phyloP scores from a whole-genome alignment of 2,113 vertebrate species.

The Silurus asotus region DNA sequence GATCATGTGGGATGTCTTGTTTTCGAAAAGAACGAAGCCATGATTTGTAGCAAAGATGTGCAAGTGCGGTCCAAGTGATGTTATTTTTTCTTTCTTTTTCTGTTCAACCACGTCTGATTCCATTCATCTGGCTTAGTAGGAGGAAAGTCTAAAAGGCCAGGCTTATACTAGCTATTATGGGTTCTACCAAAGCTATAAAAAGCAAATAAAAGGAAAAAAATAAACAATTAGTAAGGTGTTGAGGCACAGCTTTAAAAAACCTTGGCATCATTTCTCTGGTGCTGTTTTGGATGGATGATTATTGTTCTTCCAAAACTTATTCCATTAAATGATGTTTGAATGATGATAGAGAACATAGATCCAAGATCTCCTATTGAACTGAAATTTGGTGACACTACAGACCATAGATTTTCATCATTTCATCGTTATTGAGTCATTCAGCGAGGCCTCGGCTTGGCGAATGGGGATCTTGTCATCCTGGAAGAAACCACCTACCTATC shows the following conservation, averaged over 20 bases:
- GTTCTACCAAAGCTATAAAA: background rate
- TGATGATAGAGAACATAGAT: background rate
- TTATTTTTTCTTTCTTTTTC: background rate
- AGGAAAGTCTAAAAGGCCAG: conserved; percentile 11
- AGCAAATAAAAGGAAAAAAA: background rate
- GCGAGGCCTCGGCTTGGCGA: background rate
- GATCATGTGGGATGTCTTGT: background rate
- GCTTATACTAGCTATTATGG: background rate
- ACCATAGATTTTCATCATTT: background rate
- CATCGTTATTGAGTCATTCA: background rate
- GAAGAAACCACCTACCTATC: background rate
- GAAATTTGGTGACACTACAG: background rate
- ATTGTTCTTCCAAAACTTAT: background rate
- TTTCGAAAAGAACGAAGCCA: background rate
- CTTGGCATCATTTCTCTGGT: background rate
- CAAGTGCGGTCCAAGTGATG: background rate
- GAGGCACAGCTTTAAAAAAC: background rate
- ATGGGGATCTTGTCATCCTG: background rate
- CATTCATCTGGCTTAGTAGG: background rate
- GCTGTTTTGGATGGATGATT: background rate
- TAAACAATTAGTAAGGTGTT: background rate
- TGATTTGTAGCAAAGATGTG: background rate
- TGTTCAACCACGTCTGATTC: background rate
- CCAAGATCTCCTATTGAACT: background rate
- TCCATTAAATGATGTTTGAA: background rate